Percentiles rank a stretch among this genome's conserved stretches.
These are phyloP conservation scores for Hoplodrina blanda DNA, from an alignment of 2,888 invertebrate genomes.

Conservation along the genomic window DNA sequence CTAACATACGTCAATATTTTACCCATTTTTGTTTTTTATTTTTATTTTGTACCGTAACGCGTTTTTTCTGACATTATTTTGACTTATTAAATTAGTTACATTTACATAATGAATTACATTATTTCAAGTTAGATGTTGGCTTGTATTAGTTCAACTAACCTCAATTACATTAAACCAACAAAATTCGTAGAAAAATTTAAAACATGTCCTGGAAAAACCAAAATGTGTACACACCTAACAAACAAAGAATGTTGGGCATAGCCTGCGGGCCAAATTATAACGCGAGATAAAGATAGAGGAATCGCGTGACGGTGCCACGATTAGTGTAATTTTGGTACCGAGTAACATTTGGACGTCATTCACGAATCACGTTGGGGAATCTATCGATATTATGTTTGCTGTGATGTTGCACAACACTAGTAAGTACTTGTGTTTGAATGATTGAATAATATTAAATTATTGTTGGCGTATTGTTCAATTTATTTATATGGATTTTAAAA, in stretches of 20 bases:
- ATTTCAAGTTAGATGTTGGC: too few species aligned
- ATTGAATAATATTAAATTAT: background rate
- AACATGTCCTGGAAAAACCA: constrained; percentile 42
- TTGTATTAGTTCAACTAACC: too few species aligned
- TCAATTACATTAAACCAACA: too few species aligned
- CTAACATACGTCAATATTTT: too few species aligned
- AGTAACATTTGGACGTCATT: constrained; percentile 71
- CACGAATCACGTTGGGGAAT: constrained; percentile 54
- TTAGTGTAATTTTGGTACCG: constrained; percentile 85
- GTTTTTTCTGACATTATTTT: too few species aligned
- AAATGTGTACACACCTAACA: constrained; percentile 51
- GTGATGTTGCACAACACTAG: constrained; percentile 45
- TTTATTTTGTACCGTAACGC: too few species aligned
- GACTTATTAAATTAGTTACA: too few species aligned
- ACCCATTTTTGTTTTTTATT: too few species aligned
- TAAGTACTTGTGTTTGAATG: background rate
- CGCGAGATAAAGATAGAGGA: constrained; percentile 83
- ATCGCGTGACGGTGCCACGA: constrained; percentile 85
- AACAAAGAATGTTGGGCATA: constrained; percentile 78
- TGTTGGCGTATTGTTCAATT: too few species aligned
- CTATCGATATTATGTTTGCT: constrained; percentile 42
- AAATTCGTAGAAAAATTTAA: constrained; percentile 12
- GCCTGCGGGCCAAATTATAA: constrained; percentile 86
- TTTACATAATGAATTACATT: too few species aligned
- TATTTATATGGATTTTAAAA: too few species aligned